phyloP scores from a whole-genome alignment of 2,797 vertebrate species.

The Pipistrellus kuhlii region DNA sequence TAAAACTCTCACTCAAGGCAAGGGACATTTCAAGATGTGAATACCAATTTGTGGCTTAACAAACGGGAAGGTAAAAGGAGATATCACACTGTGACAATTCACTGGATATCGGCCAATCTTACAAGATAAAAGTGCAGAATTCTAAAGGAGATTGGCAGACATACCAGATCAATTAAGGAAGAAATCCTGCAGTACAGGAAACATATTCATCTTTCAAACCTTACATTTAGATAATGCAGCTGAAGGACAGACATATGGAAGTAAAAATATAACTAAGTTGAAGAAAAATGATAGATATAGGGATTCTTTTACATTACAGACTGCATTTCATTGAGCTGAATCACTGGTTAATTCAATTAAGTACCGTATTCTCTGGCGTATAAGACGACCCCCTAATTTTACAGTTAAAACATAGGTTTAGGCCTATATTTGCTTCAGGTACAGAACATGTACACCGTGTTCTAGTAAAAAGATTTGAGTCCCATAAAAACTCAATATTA shows the following conservation, averaged over 20 bases:
- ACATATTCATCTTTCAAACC: slow-evolving; percentile 73
- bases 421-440: too few species aligned
- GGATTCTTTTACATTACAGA: background rate
- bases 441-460: too few species aligned
- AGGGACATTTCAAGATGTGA: slow-evolving; percentile 61
- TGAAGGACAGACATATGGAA: slow-evolving; percentile 63
- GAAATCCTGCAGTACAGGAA: slow-evolving; percentile 81
- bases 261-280: slow-evolving; percentile 59
- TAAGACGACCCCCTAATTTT: too few species aligned
- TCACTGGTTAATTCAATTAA: background rate
- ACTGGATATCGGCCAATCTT: slow-evolving; percentile 82
- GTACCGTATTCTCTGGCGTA: background rate
- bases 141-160: slow-evolving; percentile 84
- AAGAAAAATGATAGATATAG: slow-evolving; percentile 57
- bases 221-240: slow-evolving; percentile 76
- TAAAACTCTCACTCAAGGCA: slow-evolving; percentile 51
- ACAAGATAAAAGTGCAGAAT: slow-evolving; percentile 81
- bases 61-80: slow-evolving; percentile 78
- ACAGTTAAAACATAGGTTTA: too few species aligned
- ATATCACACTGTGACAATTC: slow-evolving; percentile 73
- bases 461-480: background rate
- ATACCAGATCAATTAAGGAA: slow-evolving; percentile 87
- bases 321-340: background rate
- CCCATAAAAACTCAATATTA: background rate
- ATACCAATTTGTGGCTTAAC: slow-evolving; percentile 68